phyloP scores from a whole-genome alignment of 2,888 invertebrate species.

The Opisthograptis luteolata region DNA sequence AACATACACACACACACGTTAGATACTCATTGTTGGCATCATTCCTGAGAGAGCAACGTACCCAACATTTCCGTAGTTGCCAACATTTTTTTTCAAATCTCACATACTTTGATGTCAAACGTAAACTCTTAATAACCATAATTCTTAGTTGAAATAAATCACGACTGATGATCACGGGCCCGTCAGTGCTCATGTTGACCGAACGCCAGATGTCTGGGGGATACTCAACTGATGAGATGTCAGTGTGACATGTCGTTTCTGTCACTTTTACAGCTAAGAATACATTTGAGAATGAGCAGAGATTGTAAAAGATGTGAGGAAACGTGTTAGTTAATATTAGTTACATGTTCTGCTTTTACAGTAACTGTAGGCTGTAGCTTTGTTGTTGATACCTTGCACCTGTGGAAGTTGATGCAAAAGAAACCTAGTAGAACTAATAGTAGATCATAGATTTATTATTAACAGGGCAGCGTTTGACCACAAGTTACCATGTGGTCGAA shows the following conservation, averaged over 20 bases:
- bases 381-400: too few species aligned
- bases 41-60: too few species aligned
- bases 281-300: conserved; percentile 13
- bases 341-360: neutral
- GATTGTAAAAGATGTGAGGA: neutral
- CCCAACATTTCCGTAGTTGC: neutral
- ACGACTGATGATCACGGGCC: neutral
- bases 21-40: too few species aligned
- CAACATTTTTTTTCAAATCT: neutral
- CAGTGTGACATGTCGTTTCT: conserved; percentile 9
- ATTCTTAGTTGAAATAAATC: conserved; percentile 5
- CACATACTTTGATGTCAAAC: conserved; percentile 5
- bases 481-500: too few species aligned
- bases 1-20: too few species aligned
- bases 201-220: conserved; percentile 5
- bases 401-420: too few species aligned
- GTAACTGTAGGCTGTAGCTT: neutral
- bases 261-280: conserved; percentile 6
- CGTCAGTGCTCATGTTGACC: neutral
- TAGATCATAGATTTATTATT: too few species aligned
- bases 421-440: too few species aligned
- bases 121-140: neutral
- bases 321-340: neutral
- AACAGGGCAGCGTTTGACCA: too few species aligned
- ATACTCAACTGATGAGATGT: conserved; percentile 5